A percentile compares a stretch with the other conserved stretches of the same genome.
Evolutionary conservation across 1,140 invertebrate genomes (phyloP).

Genomic region (Zophobas morio): DNA sequence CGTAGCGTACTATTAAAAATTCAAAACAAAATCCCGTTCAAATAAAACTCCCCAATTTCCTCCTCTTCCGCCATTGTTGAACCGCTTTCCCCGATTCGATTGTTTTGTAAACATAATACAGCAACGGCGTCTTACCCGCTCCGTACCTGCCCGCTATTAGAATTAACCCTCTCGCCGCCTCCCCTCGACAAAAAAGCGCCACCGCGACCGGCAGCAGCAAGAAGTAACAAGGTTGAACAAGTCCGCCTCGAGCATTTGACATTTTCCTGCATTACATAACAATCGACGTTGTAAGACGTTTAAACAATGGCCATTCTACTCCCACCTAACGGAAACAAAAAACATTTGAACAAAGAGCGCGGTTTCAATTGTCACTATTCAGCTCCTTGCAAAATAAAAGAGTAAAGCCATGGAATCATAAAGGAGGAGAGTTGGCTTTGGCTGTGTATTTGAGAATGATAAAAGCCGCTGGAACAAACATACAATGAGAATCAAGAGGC

Average conservation of each 20-base stretch:
- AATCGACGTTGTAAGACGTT: conserved; percentile 63
- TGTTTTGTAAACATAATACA: too few relatives aligned
- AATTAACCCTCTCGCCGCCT: conserved; percentile 12
- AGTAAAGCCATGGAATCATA: conserved; percentile 61
- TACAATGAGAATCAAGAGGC: conserved; percentile 64
- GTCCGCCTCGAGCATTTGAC: conserved; percentile 55
- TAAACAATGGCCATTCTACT: conserved; percentile 64
- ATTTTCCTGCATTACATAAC: conserved; percentile 61
- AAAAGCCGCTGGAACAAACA: conserved; percentile 64
- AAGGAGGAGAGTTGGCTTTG: conserved; percentile 56
- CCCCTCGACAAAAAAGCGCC: conserved; percentile 1
- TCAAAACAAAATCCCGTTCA: too few relatives aligned
- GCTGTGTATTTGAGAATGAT: conserved; percentile 62
- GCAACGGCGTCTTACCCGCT: background rate
- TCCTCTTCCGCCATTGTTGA: too few relatives aligned
- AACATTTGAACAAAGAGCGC: conserved; percentile 62
- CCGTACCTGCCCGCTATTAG: background rate
- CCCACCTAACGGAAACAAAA: conserved; percentile 64
- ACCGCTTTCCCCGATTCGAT: too few relatives aligned
- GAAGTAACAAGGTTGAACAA: conserved; percentile 22
- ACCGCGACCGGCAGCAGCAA: background rate
- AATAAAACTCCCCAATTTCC: too few relatives aligned
- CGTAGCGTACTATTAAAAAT: too few relatives aligned
- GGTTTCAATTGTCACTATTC: conserved; percentile 65
- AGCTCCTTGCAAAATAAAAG: conserved; percentile 63